Evolutionary conservation across 2,888 invertebrate species (phyloP).

Genomic region (Campaea margaritaria): DNA sequence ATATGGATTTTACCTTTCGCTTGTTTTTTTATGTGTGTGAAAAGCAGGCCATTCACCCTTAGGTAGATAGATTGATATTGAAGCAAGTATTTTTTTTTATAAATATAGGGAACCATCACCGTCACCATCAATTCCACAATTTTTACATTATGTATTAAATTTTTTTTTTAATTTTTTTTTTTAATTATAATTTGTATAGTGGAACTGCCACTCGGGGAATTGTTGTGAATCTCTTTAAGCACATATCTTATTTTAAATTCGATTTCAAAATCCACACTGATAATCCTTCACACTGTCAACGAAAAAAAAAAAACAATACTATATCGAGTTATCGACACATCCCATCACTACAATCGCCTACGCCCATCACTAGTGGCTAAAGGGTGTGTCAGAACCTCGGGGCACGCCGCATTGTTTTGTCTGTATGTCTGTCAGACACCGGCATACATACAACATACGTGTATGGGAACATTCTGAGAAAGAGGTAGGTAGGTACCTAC

Average conservation of each 20-base stretch:
- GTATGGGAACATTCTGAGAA: slow-evolving; percentile 65
- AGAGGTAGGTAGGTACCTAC: slow-evolving; percentile 32
- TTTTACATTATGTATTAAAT: no score
- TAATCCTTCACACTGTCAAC: background rate
- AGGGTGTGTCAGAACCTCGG: slow-evolving; percentile 78
- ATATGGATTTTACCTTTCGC: no score
- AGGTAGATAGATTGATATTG: no score
- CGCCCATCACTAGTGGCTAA: slow-evolving; percentile 64
- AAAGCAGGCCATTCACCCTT: no score
- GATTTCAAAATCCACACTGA: background rate
- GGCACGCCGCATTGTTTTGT: slow-evolving; percentile 80
- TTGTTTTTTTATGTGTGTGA: no score
- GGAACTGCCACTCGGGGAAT: no score
- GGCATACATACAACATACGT: slow-evolving; percentile 55
- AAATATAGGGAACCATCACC: no score
- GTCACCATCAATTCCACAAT: no score
- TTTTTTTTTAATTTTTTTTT: no score
- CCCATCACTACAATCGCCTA: slow-evolving; percentile 48
- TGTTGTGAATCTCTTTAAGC: no score
- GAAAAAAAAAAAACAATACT: background rate
- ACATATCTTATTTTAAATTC: background rate
- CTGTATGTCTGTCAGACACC: slow-evolving; percentile 77
- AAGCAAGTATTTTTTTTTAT: no score
- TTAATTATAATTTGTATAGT: no score
- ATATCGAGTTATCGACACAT: slow-evolving; percentile 22